These are phyloP conservation scores for Caenorhabditis auriculariae DNA, from an alignment of 2,888 invertebrate genomes.

Conservation along the genomic window DNA sequence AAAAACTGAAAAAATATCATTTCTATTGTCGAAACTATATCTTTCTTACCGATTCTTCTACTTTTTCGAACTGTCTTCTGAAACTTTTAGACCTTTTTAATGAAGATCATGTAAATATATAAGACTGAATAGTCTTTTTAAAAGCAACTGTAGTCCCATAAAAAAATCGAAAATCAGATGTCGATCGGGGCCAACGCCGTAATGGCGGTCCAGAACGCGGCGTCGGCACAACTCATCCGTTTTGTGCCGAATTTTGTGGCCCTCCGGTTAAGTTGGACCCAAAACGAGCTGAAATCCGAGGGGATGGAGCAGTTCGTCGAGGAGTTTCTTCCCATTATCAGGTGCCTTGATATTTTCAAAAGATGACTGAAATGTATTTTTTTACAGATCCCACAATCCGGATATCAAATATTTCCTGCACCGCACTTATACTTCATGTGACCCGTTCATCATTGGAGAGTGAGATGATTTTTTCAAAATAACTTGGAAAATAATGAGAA, in stretches of 20 bases:
- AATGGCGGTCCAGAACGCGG: slow-evolving; percentile 46
- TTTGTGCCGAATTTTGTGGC: slow-evolving; percentile 55
- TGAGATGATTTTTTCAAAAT: slow-evolving; percentile 21
- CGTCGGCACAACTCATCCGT: slow-evolving; percentile 37
- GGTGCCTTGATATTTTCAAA: slow-evolving; percentile 22
- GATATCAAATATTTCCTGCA: slow-evolving; percentile 46
- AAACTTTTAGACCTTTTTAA: no score
- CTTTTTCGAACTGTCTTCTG: no score
- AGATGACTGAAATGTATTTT: no score
- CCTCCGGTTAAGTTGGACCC: slow-evolving; percentile 57
- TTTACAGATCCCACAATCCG: slow-evolving; percentile 52
- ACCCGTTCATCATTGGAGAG: slow-evolving; percentile 61
- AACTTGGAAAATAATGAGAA: background rate
- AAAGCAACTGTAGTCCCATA: background rate
- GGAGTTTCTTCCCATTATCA: slow-evolving; percentile 54
- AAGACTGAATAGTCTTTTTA: background rate
- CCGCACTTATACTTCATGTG: slow-evolving; percentile 51
- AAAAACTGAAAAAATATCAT: no score
- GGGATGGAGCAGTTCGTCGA: slow-evolving; percentile 60
- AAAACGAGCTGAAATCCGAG: slow-evolving; percentile 51
- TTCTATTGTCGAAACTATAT: no score
- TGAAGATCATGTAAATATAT: background rate
- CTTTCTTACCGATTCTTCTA: no score
- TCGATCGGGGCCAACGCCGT: slow-evolving; percentile 49
- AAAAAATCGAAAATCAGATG: no score